Percentiles rank a stretch among this genome's conserved stretches.
These are phyloP conservation scores for Plagodis pulveraria DNA, from an alignment of 2,888 invertebrate species.

Conservation along the genomic window DNA sequence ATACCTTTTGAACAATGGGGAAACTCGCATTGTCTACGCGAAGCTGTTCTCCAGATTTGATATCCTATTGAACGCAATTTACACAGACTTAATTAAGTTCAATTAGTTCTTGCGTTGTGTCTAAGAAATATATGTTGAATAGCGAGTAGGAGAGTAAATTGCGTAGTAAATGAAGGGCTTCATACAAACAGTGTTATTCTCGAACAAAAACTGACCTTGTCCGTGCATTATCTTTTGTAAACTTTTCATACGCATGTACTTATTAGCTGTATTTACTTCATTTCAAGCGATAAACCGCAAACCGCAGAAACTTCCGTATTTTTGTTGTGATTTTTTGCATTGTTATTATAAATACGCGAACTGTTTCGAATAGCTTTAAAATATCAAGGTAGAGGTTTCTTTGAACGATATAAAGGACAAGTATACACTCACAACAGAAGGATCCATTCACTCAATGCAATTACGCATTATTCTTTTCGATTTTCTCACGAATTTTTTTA, in stretches of 20 bases:
- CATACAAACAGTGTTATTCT: constrained; percentile 27
- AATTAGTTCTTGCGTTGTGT: constrained; percentile 15
- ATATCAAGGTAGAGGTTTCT: constrained; percentile 28
- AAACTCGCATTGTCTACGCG: constrained; percentile 34
- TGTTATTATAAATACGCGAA: constrained; percentile 39
- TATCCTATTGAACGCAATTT: constrained; percentile 11
- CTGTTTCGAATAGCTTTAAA: constrained; percentile 32
- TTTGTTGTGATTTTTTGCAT: constrained; percentile 68
- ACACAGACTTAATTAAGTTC: constrained; percentile 20
- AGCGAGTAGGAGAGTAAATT: constrained; percentile 17
- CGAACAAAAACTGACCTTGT: constrained; percentile 42
- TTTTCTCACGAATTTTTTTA: constrained; percentile 36
- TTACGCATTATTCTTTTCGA: constrained; percentile 33
- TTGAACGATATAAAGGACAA: constrained; percentile 14
- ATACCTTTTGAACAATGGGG: constrained; percentile 34
- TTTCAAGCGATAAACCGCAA: constrained; percentile 60
- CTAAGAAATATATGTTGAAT: constrained; percentile 22
- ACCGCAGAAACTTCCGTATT: constrained; percentile 65
- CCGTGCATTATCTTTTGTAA: constrained; percentile 43
- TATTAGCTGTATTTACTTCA: constrained; percentile 45
- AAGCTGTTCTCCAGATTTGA: constrained; percentile 22
- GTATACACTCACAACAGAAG: constrained; percentile 27
- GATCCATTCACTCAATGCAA: constrained; percentile 31
- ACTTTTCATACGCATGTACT: constrained; percentile 42
- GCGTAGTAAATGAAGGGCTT: constrained; percentile 20